Base-by-base conservation (phyloP, 2,888 invertebrate genomes). In the Argyresthia albistria region DNA sequence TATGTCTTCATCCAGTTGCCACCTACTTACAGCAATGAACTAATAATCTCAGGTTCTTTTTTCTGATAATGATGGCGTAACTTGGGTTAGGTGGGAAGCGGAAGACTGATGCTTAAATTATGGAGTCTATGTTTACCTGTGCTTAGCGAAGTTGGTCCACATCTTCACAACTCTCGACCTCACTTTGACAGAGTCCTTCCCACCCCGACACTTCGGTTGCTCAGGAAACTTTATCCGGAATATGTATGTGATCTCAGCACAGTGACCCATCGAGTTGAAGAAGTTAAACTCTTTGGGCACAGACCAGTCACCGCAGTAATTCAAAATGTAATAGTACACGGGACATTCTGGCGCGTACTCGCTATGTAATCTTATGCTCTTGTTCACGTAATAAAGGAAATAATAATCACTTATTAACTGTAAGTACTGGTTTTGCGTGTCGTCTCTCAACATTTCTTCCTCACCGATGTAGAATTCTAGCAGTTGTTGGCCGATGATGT, bases 81-180 rank as follows among this genome's bases (percentile, higher is more conserved):
- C 2, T 25, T 25, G 25, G 25, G 25, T 25, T 25, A 25, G 25
- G 25, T 6, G 25, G 25, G 25, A 25, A 25, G 25, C 25, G 6
- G 25, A 25, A 25, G 25, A 25, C 25, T 25, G 6, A 25, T 25
- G 25, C 6, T 25, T 25, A 25, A 6, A 25, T 4, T 25, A 2
- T 25, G 25, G 25, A 25, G 25, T 25, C 6, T 39, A 39, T 39
- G 43, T 67, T 66, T 70, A 88, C 88, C 88, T 80, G 59, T 71
- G 76, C 73, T 80, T 87, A 43, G 88, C 87, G 63, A 88, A 88
- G 61, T 88, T 88, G 0, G 87, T 87, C 86, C 88, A 88, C 79
- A 88, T 73, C 62, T 71, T 79, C 4, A 82, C 61, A 50, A 86
- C 70, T 64, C 77, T 73, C 16, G 61, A 71, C 57, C 79, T 74